A percentile compares a stretch with the other conserved stretches of the same genome.
phyloP scores from a whole-genome alignment of 2,113 vertebrate genomes.

The Epinephelus cyanopodus region DNA sequence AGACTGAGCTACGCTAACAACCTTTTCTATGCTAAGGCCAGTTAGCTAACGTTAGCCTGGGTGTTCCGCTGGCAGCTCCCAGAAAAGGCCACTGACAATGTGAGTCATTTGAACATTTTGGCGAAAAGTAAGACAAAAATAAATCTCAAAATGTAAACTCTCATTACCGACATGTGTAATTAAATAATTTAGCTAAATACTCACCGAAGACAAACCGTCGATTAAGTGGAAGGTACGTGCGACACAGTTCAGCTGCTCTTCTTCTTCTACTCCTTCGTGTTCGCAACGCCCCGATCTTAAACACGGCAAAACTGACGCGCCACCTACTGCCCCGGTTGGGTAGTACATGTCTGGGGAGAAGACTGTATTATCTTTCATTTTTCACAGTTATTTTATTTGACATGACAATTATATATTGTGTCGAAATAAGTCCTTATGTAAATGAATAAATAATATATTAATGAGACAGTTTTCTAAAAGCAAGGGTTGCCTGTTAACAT shows the following conservation, averaged over 20 bases:
- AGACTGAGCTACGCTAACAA: neutral
- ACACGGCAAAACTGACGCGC: neutral
- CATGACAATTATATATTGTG: no score
- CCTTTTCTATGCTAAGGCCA: slow-evolving; percentile 1
- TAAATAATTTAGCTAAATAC: neutral
- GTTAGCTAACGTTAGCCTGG: slow-evolving; percentile 6
- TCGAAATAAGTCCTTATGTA: neutral
- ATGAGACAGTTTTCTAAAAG: neutral
- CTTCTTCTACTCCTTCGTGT: neutral
- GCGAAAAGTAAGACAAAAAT: neutral
- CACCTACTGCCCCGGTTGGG: slow-evolving; percentile 14
- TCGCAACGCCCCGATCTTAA: neutral
- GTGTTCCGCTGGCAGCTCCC: neutral
- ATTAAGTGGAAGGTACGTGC: neutral
- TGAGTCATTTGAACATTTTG: neutral
- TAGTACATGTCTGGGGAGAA: neutral
- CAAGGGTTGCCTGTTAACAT: neutral
- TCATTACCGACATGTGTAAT: accelerated
- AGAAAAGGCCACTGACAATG: neutral
- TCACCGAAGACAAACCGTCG: slow-evolving; percentile 45
- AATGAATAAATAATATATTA: no score
- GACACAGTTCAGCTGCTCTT: neutral
- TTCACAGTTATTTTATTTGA: no score
- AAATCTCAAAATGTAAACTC: accelerated
- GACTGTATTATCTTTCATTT: no score